Percentiles rank a stretch among this genome's conserved stretches.
Conservation (phyloP, 2,113 vertebrate genomes). For the Helogale parvula region DNA sequence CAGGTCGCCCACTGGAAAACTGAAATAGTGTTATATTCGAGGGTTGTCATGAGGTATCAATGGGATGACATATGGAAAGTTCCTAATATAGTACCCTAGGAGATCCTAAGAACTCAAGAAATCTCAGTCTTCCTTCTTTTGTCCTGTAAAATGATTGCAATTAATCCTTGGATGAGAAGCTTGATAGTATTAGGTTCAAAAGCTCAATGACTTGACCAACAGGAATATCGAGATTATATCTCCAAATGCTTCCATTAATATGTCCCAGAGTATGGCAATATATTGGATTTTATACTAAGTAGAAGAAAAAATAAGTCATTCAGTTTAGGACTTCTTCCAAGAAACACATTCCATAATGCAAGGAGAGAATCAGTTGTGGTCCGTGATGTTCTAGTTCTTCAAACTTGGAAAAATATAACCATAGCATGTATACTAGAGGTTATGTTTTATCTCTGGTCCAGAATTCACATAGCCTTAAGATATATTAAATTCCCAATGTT, state of each 20-base stretch:
- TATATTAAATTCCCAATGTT: neutral
- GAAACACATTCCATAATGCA: neutral
- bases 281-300: neutral
- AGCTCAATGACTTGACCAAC: neutral
- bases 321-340: neutral
- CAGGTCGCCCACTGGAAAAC: neutral
- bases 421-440: neutral
- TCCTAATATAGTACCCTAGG: neutral
- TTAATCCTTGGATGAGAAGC: neutral
- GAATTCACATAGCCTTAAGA: neutral
- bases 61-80: neutral
- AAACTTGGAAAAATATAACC: neutral
- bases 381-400: neutral
- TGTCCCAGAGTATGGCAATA: neutral
- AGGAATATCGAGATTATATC: neutral
- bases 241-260: slow-evolving; percentile 12
- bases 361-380: neutral
- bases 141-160: neutral
- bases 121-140: neutral
- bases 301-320: slow-evolving; percentile 6
- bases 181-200: neutral
- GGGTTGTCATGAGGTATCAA: neutral
- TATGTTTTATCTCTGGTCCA: neutral
- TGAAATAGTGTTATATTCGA: neutral
- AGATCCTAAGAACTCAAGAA: neutral